Evolutionary conservation across 2,888 invertebrate species (phyloP), one percentile per base, ranked within the genome.

Genomic region (Aleiodes leptofemur): DNA sequence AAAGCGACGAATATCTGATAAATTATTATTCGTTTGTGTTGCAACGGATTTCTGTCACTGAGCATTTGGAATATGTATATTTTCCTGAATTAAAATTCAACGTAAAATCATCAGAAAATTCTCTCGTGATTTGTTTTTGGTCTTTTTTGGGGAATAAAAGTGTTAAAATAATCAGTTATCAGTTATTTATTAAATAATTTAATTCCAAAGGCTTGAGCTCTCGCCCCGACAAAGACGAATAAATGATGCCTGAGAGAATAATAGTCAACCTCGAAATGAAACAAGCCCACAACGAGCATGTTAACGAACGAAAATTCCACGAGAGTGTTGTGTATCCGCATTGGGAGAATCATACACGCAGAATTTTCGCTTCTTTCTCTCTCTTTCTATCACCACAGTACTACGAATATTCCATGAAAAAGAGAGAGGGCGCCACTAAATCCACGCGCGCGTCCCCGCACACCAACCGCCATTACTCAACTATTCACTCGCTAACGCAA

Each of bases 401-500:
- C 23, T 2, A 73, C 72, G 76, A 23, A 23, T 23, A 76, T 75
- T 72, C 69, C 73, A 68, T 76, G 77, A 76, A 71, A 53, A 69
- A 76, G 76, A 59, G 53, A 43, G 61, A 69, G 59, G 53, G 38
- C 34, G 57, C 66, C 31, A 70, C 61, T 48, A 38, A 69, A 34
- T 48, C 34, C 59, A 50, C 57, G 59, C 78, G 77, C 77, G 72
- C 53, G 53, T 53, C 82, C 82, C 83, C 82, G 84, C 85, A 80
- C 85, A 78, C 85, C 84, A 81, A 86, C 85, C 86, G 85, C 88
- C 89, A 89, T 89, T 88, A 89, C 87, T 89, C 89, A 89, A 86
- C 87, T 89, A 89, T 89, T 89, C 89, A 89, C 88, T 88, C 86
- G 89, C 86, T 87, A 88, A 88, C 88, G 89, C 89, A 89, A 89